Evolutionary conservation across 1,140 invertebrate genomes (phyloP).

Genomic region (Campoletis sonorensis): DNA sequence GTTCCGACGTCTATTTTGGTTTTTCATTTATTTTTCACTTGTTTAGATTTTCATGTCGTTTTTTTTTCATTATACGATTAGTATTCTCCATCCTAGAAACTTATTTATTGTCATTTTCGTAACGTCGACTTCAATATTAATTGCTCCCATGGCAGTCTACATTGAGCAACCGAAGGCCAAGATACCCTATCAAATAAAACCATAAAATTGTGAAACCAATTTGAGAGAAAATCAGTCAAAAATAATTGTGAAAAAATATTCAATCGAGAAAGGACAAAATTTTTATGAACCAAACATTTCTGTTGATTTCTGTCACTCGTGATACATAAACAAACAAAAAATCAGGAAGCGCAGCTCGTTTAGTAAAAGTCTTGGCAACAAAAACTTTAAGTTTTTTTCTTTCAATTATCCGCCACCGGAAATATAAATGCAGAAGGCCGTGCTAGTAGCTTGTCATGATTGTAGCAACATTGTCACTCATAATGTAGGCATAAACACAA

Average conservation of each 20-base stretch:
- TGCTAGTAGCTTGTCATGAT: slow-evolving; percentile 61
- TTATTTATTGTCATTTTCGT: slow-evolving; percentile 61
- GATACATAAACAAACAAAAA: not conserved
- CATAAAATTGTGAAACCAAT: slow-evolving; percentile 29
- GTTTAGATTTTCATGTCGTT: slow-evolving; percentile 41
- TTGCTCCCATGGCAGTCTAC: slow-evolving; percentile 35
- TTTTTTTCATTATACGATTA: slow-evolving; percentile 54
- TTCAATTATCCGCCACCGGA: not conserved
- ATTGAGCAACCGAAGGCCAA: not conserved
- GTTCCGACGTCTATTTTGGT: slow-evolving; percentile 48
- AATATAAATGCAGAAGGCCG: slow-evolving; percentile 55
- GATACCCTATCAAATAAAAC: slow-evolving; percentile 20
- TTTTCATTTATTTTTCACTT: slow-evolving; percentile 24
- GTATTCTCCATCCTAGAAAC: slow-evolving; percentile 52
- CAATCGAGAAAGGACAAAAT: not conserved
- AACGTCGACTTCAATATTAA: slow-evolving; percentile 49
- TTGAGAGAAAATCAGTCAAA: not conserved
- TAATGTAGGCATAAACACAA: slow-evolving; percentile 60
- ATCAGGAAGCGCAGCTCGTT: not conserved
- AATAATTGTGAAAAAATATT: not conserved
- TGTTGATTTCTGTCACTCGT: too few species aligned
- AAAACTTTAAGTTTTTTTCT: not conserved
- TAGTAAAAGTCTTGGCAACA: not conserved
- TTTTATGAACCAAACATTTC: too few species aligned
- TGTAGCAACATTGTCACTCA: slow-evolving; percentile 63